Evolutionary conservation across 2,797 vertebrate genomes (phyloP).

Genomic region (Hippopotamyrus pictus): DNA sequence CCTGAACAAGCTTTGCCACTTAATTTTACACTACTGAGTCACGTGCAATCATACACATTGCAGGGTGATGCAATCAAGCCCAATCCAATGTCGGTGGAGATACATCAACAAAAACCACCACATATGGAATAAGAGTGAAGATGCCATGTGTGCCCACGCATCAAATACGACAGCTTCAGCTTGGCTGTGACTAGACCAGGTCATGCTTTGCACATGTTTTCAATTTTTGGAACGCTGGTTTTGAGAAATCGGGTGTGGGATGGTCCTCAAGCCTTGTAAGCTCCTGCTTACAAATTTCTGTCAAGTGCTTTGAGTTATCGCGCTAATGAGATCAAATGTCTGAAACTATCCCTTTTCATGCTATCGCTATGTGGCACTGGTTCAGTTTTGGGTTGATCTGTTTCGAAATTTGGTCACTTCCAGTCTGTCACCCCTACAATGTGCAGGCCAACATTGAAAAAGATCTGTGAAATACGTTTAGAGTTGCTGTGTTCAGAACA

Average conservation of each 20-base stretch:
- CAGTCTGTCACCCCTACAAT: not conserved
- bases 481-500: not conserved
- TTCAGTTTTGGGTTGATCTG: not conserved
- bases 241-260: not conserved
- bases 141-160: not conserved
- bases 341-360: not conserved
- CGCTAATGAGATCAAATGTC: not conserved
- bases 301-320: not conserved
- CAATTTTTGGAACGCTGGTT: not conserved
- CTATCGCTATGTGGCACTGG: not conserved
- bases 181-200: not conserved
- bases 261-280: not conserved
- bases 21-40: not conserved
- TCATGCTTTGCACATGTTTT: not conserved
- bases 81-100: not conserved
- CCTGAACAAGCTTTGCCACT: not conserved
- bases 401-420: not conserved
- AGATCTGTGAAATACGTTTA: not conserved
- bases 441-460: not conserved
- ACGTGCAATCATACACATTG: not conserved
- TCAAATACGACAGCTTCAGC: not conserved
- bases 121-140: not conserved
- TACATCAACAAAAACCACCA: not conserved
- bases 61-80: not conserved
- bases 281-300: not conserved